Evolutionary conservation across 2,797 vertebrate species (phyloP).

Genomic region (Bovichtus diacanthus): DNA sequence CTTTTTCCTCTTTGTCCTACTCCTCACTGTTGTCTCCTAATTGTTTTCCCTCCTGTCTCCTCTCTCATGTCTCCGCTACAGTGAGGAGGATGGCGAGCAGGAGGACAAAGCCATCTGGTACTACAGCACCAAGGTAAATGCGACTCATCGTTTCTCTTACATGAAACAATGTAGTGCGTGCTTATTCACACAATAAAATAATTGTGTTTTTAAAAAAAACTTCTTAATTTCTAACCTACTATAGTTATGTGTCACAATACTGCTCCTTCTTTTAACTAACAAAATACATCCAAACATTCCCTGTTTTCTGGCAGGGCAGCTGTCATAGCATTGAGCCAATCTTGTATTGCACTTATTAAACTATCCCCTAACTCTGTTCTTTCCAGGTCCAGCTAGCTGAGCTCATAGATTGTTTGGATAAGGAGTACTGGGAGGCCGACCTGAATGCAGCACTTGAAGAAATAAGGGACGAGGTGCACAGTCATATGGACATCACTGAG

Average conservation of each 20-base stretch:
- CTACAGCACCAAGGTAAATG: constrained; percentile 92
- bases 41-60: neutral
- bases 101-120: constrained; percentile 97
- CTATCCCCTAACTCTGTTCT: neutral
- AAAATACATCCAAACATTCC: neutral
- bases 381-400: constrained; percentile 91
- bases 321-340: neutral
- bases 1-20: neutral
- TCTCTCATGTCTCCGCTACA: constrained; percentile 65
- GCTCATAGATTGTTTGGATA: constrained; percentile 92
- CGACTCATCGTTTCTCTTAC: neutral
- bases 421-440: constrained; percentile 93
- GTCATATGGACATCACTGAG: constrained; percentile 96
- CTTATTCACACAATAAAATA: neutral
- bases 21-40: constrained; percentile 1
- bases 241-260: neutral
- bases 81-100: constrained; percentile 95
- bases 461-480: constrained; percentile 92
- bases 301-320: neutral
- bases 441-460: constrained; percentile 92
- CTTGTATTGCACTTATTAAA: neutral
- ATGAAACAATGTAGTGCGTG: neutral
- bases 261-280: neutral
- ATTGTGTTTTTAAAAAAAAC: neutral
- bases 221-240: neutral